A percentile compares a stretch with the other conserved stretches of the same genome.
Conservation (phyloP, 2,888 invertebrate species). For the Baronia brevicornis region DNA sequence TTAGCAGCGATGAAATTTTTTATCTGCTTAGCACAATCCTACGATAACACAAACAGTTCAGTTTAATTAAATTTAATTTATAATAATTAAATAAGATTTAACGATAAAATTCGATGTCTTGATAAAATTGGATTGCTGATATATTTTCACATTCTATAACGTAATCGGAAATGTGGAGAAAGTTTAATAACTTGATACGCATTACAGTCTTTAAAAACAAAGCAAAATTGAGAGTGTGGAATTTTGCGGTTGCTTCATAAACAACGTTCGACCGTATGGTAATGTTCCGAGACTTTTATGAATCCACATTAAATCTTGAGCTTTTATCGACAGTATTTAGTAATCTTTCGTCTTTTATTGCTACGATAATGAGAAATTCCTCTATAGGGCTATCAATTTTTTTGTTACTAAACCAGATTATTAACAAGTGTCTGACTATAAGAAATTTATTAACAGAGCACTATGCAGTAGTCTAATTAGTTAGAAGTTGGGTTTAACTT, state of each 20-base stretch:
- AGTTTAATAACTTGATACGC: constrained; percentile 56
- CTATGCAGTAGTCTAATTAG: no score
- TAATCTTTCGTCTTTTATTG: constrained; percentile 25
- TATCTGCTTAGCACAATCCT: no score
- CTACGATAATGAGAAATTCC: constrained; percentile 19
- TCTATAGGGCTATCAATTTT: constrained; percentile 10
- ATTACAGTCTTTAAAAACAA: constrained; percentile 43
- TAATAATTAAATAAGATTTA: no score
- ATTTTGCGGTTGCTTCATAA: constrained; percentile 55
- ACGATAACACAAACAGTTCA: no score
- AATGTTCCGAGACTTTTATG: constrained; percentile 32
- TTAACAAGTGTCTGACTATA: no score
- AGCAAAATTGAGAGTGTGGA: constrained; percentile 62
- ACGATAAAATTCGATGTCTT: constrained; percentile 35
- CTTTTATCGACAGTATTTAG: constrained; percentile 37
- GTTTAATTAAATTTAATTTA: no score
- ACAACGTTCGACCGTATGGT: constrained; percentile 37
- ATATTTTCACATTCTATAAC: constrained; percentile 41
- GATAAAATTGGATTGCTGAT: constrained; percentile 37
- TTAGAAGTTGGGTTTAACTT: no score
- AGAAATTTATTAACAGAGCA: no score
- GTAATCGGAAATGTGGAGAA: constrained; percentile 61
- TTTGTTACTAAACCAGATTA: no score
- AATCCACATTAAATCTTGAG: constrained; percentile 31
- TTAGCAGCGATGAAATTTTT: no score